These are phyloP conservation scores for Amyelois transitella DNA, from an alignment of 1,140 invertebrate species.

Conservation along the genomic window DNA sequence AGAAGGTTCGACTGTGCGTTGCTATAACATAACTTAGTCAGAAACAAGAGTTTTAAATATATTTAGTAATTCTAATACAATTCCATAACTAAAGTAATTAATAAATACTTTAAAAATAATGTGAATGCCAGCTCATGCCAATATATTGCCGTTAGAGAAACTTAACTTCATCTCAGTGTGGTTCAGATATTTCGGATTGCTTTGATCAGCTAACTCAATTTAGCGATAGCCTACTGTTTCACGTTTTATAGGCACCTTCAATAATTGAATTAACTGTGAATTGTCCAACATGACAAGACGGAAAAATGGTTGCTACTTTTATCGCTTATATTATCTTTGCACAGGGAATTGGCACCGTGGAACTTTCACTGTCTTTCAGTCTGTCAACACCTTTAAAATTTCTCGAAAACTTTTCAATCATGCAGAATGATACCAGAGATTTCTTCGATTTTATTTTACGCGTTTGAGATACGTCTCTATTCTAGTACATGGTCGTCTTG, in stretches of 20 bases:
- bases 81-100: too few relatives aligned
- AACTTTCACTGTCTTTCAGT: slow-evolving; percentile 38
- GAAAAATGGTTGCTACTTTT: slow-evolving; percentile 30
- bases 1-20: too few relatives aligned
- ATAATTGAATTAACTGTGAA: slow-evolving; percentile 31
- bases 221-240: slow-evolving; percentile 13
- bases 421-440: neutral
- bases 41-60: neutral
- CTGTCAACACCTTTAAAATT: slow-evolving; percentile 19
- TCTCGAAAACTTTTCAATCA: slow-evolving; percentile 5
- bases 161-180: neutral
- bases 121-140: neutral
- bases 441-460: too few relatives aligned
- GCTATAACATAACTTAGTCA: neutral
- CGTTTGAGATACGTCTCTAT: too few relatives aligned
- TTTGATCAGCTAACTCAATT: slow-evolving; percentile 6
- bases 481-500: neutral
- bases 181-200: slow-evolving; percentile 6
- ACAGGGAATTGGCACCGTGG: slow-evolving; percentile 23
- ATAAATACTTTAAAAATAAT: neutral
- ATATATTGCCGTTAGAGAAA: neutral
- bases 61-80: too few relatives aligned
- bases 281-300: slow-evolving; percentile 27
- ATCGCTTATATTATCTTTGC: slow-evolving; percentile 28
- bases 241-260: slow-evolving; percentile 20